Conservation (phyloP, 2,797 vertebrate genomes). For the Epinephelus coioides region DNA sequence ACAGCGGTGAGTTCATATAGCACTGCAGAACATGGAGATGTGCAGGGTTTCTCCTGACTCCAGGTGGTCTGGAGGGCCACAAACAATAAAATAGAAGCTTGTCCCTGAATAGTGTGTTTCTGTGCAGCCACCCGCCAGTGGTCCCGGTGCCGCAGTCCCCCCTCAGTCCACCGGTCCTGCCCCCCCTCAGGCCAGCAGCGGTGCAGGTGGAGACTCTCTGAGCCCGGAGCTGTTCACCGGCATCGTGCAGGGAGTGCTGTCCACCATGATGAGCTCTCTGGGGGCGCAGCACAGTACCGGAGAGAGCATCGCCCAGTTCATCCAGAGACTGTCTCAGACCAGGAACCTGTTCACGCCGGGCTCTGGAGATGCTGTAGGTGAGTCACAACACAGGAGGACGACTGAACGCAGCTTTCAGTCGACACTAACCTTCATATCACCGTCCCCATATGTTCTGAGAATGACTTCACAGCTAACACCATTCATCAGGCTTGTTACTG, state of each 20-base stretch:
- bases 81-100: too few relatives aligned
- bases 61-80: too few relatives aligned
- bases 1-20: slow-evolving; percentile 80
- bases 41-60: too few relatives aligned
- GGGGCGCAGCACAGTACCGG: slow-evolving; percentile 87
- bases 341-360: slow-evolving; percentile 91
- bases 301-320: slow-evolving; percentile 91
- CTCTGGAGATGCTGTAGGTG: slow-evolving; percentile 88
- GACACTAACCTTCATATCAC: neutral
- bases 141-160: slow-evolving; percentile 28
- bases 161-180: slow-evolving; percentile 21
- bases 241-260: slow-evolving; percentile 91
- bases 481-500: neutral
- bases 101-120: slow-evolving; percentile 5
- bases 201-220: slow-evolving; percentile 77
- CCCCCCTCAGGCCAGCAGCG: slow-evolving; percentile 47
- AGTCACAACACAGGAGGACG: slow-evolving; percentile 39
- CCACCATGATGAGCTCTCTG: slow-evolving; percentile 90
- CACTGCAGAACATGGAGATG: neutral
- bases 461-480: too few relatives aligned
- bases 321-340: slow-evolving; percentile 91
- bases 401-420: neutral
- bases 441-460: neutral
- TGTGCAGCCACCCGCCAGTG: slow-evolving; percentile 44
- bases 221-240: slow-evolving; percentile 90